These are phyloP conservation scores for Patella depressa DNA, from an alignment of 2,888 invertebrate species.

Conservation along the genomic window DNA sequence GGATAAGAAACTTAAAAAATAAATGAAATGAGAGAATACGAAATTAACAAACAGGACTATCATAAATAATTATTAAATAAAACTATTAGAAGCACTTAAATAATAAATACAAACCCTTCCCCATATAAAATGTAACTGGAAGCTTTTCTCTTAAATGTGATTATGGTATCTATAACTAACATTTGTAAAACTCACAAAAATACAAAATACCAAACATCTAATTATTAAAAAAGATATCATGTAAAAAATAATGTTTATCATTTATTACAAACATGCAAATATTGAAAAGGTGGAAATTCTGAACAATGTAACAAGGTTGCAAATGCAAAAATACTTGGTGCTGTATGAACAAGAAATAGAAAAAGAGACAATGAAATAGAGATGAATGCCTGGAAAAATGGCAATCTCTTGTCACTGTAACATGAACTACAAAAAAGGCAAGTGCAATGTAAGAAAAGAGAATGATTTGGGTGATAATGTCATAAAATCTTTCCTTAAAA, in stretches of 20 bases:
- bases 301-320: conserved; percentile 30
- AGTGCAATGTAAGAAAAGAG: conserved; percentile 3
- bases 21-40: background rate
- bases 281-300: conserved; percentile 27
- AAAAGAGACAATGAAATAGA: conserved; percentile 12
- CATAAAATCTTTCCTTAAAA: too few relatives aligned
- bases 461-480: too few relatives aligned
- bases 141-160: conserved; percentile 17
- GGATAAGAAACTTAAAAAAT: conserved; percentile 19
- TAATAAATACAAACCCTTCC: conserved; percentile 20
- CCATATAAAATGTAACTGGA: conserved; percentile 27
- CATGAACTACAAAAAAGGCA: conserved; percentile 6
- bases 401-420: conserved; percentile 1
- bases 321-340: conserved; percentile 23
- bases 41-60: conserved; percentile 10
- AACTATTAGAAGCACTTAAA: conserved; percentile 9
- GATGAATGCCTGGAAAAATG: background rate
- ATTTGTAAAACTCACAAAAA: conserved; percentile 22
- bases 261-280: conserved; percentile 28
- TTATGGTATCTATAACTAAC: conserved; percentile 16
- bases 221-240: conserved; percentile 25
- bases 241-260: conserved; percentile 29
- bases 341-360: conserved; percentile 5
- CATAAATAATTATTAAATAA: background rate
- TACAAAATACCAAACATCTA: conserved; percentile 30